Base-by-base conservation (phyloP, 2,888 invertebrate genomes). In the Orchesella flavescens region DNA sequence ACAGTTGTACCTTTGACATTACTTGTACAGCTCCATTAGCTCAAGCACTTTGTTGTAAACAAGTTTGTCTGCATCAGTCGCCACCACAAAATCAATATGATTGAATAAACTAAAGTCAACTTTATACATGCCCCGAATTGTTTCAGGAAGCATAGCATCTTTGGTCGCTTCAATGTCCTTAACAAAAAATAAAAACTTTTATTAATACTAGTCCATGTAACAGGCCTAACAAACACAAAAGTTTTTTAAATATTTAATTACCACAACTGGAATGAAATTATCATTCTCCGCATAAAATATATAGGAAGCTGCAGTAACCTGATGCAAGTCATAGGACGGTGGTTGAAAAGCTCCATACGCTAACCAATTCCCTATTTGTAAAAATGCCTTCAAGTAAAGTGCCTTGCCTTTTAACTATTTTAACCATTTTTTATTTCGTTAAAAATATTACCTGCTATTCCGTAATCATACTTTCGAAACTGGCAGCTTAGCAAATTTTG, bases 11-110 rank as follows among this genome's bases (percentile, higher is more conserved):
- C 13, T 17, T 24, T 10, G 17, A 19, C 15, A 63, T 57, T 57
- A 57, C 9, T n/a, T 43, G 43, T 79, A 71, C 4, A 49, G 61
- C 23, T 55, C 23, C 23, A 80, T 43, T 21, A 80, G 65, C 17
- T 68, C 57, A 23, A 81, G 12, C 3, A 81, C n/a, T 46, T 68
- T 53, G 10, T 74, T 34, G 24, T 81, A 81, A 44, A 81, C 74
- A 46, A 81, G 19, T n/a, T 68, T 59, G 24, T 81, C 81, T 19
- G 81, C 81, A 81, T 81, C 81, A n/a, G 57, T 73, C n/a, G 74
- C 81, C 0, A 66, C 44, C 1, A 68, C 81, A 68, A 81, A 81
- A 17, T 81, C 81, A 43, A 71, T 66, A 49, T 81, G 81, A 57
- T 74, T 81, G 46, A 81, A 81, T 17, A 21, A 2, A 2, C 61